Conservation (phyloP, 92 coral and sea anemone genomes). For the Parazoanthus atlanticus region DNA sequence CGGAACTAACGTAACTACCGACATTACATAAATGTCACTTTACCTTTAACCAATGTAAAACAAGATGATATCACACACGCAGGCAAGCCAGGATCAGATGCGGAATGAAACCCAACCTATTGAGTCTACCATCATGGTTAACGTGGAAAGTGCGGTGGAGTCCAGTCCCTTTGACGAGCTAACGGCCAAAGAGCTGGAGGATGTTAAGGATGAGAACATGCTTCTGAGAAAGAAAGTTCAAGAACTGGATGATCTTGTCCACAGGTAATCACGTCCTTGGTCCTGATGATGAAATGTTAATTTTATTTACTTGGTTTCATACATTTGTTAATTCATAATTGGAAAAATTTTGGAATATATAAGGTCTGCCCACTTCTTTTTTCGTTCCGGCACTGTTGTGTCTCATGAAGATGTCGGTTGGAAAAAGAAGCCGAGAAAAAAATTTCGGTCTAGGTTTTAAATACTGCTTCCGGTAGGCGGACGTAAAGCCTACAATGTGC, state of each 20-base stretch:
- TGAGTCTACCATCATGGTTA: slow-evolving; percentile 13
- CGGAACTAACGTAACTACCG: no score
- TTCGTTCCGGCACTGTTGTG: no score
- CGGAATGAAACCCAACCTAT: slow-evolving; percentile 26
- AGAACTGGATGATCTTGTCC: slow-evolving; percentile 42
- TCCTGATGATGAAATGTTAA: background rate
- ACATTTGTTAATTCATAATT: no score
- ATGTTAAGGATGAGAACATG: slow-evolving; percentile 20
- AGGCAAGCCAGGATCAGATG: slow-evolving; percentile 35
- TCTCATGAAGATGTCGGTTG: no score
- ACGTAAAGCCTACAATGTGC: no score
- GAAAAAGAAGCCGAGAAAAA: no score
- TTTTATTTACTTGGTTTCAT: background rate
- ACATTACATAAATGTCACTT: no score
- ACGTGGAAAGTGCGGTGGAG: slow-evolving; percentile 28
- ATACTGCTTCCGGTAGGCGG: no score
- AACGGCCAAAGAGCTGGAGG: slow-evolving; percentile 22
- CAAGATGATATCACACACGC: background rate
- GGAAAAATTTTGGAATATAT: no score
- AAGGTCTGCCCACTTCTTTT: no score
- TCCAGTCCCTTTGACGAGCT: slow-evolving; percentile 43
- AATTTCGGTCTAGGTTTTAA: no score
- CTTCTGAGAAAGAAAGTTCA: slow-evolving; percentile 34
- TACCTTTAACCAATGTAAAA: background rate
- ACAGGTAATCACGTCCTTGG: background rate